Conservation (phyloP, 2,888 invertebrate genomes). For the Epinotia brunnichana region DNA sequence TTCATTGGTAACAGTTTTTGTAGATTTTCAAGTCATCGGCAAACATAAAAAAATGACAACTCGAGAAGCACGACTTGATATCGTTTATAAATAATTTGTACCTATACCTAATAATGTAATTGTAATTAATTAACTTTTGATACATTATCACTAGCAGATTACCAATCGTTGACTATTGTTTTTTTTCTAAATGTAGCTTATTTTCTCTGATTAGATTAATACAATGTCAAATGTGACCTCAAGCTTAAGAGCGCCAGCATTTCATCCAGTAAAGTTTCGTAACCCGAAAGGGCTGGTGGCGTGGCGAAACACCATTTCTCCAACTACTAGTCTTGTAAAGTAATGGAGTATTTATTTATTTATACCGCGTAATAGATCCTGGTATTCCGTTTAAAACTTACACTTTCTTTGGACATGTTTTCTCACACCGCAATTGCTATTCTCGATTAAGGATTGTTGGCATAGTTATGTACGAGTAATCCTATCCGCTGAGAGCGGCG, state of each 20-base stretch:
- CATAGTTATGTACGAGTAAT: slow-evolving; percentile 59
- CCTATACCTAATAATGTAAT: too few species aligned
- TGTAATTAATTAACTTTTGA: too few species aligned
- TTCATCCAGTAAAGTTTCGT: too few species aligned
- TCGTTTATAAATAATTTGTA: too few species aligned
- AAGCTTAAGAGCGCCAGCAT: too few species aligned
- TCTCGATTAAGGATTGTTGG: slow-evolving; percentile 46
- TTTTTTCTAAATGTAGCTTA: too few species aligned
- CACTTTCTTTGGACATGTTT: slow-evolving; percentile 44
- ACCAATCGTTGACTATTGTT: too few species aligned
- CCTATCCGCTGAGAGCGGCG: slow-evolving; percentile 75
- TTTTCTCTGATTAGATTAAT: too few species aligned
- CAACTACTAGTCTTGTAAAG: slow-evolving; percentile 14
- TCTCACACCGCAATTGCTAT: slow-evolving; percentile 53
- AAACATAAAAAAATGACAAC: neutral
- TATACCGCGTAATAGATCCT: slow-evolving; percentile 12
- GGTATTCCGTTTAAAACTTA: slow-evolving; percentile 31
- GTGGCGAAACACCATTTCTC: neutral
- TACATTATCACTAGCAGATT: too few species aligned
- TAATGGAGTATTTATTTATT: neutral
- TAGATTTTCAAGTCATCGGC: slow-evolving; percentile 34
- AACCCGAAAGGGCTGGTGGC: neutral
- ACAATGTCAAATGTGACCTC: too few species aligned
- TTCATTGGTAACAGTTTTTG: neutral
- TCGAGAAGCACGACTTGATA: neutral